Evolutionary conservation across 1,140 invertebrate species (phyloP).

Genomic region (Drosophila sechellia): DNA sequence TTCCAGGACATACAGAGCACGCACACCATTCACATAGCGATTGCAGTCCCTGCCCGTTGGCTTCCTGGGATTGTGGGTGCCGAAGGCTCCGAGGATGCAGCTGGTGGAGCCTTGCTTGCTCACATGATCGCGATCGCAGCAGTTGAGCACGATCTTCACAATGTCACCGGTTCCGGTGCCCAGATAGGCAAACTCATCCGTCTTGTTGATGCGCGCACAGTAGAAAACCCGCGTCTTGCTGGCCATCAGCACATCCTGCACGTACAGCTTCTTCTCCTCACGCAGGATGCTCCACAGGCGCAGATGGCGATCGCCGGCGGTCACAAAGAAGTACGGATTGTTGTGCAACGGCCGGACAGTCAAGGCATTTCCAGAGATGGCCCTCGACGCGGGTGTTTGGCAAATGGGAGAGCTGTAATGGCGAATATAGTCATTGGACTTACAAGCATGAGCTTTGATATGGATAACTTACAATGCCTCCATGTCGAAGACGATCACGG

Average conservation of each 20-base stretch:
- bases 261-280: slow-evolving; percentile 88
- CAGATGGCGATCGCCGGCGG: slow-evolving; percentile 89
- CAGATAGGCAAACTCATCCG: slow-evolving; percentile 91
- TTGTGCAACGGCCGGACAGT: slow-evolving; percentile 86
- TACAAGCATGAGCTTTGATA: too few relatives aligned
- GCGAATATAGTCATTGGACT: not conserved
- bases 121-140: slow-evolving; percentile 86
- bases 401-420: slow-evolving; percentile 86
- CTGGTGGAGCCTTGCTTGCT: slow-evolving; percentile 86
- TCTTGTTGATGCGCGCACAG: slow-evolving; percentile 87
- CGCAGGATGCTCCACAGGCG: slow-evolving; percentile 91
- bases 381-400: slow-evolving; percentile 87
- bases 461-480: slow-evolving; percentile 81
- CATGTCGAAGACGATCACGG: slow-evolving; percentile 91
- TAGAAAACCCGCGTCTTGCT: slow-evolving; percentile 89
- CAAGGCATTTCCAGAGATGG: slow-evolving; percentile 88
- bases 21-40: slow-evolving; percentile 87
- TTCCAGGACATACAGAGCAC: slow-evolving; percentile 87
- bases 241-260: slow-evolving; percentile 89
- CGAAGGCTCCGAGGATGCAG: slow-evolving; percentile 89
- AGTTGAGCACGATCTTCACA: slow-evolving; percentile 88
- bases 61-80: slow-evolving; percentile 76
- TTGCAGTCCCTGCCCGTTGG: slow-evolving; percentile 78
- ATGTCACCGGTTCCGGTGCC: slow-evolving; percentile 91
- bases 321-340: slow-evolving; percentile 88